Base-by-base conservation (phyloP, 2,888 invertebrate species). In the Pedicia rivosa region DNA sequence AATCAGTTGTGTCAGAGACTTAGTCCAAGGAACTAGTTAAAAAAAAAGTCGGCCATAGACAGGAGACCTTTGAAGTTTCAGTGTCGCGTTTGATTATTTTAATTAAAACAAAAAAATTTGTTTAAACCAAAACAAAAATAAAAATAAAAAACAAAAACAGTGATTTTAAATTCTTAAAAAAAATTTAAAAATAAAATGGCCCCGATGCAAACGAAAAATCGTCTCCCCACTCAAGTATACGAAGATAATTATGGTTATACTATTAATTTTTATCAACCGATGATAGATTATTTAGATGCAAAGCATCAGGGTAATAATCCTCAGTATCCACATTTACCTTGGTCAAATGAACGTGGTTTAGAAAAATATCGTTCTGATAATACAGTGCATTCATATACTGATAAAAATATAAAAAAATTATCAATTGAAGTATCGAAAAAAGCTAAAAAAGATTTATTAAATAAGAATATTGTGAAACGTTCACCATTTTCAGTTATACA, bases 211-310 rank as follows among this genome's bases (percentile, higher is more conserved):
- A 32, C 25, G 25, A 45, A 49, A 46, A 65, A 64, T 55, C 65
- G 37, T 62, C 36, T 32, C 20, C 32, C 19, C 20, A 20, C 20
- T 13, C 32, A 32, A 38, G 72, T 78, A 40, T 86, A 84, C 63
- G 77, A 80, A 53, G 75, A 77, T 58, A 86, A 86, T 62, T 86
- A 84, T 62, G 78, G 78, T 46, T 81, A 76, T 57, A 82, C 79
- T 36, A 79, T 83, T 51, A 79, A 83, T 63, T 82, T 72, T 60
- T 86, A 86, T 62, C 80, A 83, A 57, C 84, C 84, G 34, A 83
- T 86, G 83, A 74, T 86, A 51, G 82, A 86, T 59, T 83, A 81
- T 53, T 73, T 86, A 48, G 75, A 77, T 52, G 72, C 70, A 30
- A 80, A 78, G 62, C 69, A 73, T 40, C 54, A 55, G 42, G 52